Conservation (phyloP, 2,797 vertebrate genomes). For the Eremophila alpestris region DNA sequence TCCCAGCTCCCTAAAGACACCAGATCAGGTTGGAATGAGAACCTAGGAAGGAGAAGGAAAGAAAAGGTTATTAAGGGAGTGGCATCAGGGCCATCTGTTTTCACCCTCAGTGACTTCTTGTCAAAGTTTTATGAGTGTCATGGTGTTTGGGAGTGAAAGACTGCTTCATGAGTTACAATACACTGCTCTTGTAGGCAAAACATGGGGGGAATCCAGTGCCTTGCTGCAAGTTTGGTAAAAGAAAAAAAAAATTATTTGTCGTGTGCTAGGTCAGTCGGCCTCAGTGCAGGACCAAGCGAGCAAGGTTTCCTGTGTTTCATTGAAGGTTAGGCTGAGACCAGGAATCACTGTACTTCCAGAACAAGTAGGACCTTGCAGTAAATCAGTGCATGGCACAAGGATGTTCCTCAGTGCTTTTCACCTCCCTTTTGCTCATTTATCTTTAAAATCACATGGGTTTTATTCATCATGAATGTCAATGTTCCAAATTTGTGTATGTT, state of each 20-base stretch:
- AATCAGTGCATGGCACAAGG: background rate
- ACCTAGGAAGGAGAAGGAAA: background rate
- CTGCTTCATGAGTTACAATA: rapidly evolving
- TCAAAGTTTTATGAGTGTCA: background rate
- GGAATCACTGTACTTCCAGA: background rate
- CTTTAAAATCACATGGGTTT: background rate
- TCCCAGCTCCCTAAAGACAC: background rate
- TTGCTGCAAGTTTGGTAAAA: background rate
- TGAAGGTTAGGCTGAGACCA: background rate
- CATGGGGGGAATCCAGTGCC: background rate
- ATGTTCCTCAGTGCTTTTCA: background rate
- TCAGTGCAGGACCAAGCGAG: rapidly evolving
- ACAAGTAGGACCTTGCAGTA: background rate
- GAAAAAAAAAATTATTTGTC: background rate
- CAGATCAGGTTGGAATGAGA: background rate
- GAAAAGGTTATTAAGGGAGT: background rate
- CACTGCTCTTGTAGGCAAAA: background rate
- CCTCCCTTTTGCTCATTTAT: background rate
- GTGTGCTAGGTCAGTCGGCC: background rate
- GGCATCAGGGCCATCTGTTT: background rate
- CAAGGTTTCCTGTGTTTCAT: background rate
- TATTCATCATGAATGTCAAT: background rate
- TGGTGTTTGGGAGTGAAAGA: background rate
- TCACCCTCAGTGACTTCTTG: background rate
- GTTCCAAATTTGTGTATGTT: background rate